These are phyloP conservation scores for Macropus fuliginosus DNA, from an alignment of 2,797 vertebrate genomes.

Conservation along the genomic window DNA sequence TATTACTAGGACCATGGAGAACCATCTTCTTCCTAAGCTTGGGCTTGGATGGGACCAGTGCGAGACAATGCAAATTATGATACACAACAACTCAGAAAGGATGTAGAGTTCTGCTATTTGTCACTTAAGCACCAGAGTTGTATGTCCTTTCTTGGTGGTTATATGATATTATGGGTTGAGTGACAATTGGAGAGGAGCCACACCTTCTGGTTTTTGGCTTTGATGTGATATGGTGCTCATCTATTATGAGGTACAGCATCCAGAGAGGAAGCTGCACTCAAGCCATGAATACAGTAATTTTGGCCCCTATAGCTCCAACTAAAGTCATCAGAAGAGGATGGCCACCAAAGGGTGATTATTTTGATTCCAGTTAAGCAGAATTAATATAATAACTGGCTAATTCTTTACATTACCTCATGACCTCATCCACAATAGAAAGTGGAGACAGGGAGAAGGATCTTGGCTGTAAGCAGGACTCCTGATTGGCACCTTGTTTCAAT, in stretches of 20 bases:
- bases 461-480: background rate
- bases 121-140: background rate
- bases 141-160: background rate
- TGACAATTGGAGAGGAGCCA: background rate
- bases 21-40: background rate
- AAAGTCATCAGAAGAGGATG: background rate
- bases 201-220: background rate
- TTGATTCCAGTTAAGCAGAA: background rate
- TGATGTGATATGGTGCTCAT: background rate
- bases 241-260: background rate
- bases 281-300: background rate
- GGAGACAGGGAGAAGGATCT: background rate
- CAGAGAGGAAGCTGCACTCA: background rate
- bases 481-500: background rate
- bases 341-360: background rate
- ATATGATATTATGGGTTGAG: background rate
- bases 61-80: background rate
- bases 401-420: background rate
- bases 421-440: background rate
- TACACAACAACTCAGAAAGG: background rate
- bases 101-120: background rate
- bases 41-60: background rate
- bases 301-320: background rate
- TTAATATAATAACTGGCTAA: background rate
- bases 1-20: background rate